These are phyloP conservation scores for Rhizoglyphus robini DNA, from an alignment of 1,140 invertebrate species.

Conservation along the genomic window DNA sequence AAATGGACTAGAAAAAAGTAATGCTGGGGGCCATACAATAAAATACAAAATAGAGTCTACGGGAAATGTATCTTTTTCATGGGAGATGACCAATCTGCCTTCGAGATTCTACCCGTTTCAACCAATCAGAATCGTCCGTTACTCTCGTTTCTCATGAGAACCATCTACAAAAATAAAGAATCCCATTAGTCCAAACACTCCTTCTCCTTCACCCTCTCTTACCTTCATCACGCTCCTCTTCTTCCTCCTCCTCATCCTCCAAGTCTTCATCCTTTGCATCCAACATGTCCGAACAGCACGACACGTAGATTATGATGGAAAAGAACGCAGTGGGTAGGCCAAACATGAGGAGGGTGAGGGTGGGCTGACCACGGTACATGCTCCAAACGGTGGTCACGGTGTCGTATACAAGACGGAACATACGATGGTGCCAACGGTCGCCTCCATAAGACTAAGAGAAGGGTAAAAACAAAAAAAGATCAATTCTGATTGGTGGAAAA, in stretches of 20 bases:
- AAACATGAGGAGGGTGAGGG: conserved; percentile 65
- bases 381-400: conserved; percentile 22
- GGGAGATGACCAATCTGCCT: no score
- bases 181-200: not conserved
- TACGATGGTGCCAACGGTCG: conserved; percentile 50
- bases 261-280: not conserved
- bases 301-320: conserved; percentile 80
- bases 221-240: not conserved
- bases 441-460: conserved; percentile 59
- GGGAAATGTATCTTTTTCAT: no score
- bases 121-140: no score
- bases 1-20: no score
- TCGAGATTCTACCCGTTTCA: no score
- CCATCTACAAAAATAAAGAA: not conserved
- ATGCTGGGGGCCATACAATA: no score
- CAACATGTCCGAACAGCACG: conserved; percentile 81
- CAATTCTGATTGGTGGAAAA: not conserved
- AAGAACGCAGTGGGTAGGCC: conserved; percentile 78
- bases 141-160: no score
- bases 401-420: conserved; percentile 59
- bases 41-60: no score
- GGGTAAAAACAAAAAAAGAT: not conserved
- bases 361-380: conserved; percentile 84
- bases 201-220: not conserved
- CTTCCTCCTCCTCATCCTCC: not conserved